Conservation (phyloP, 2,888 invertebrate genomes). For the Ecdyonurus torrentis region DNA sequence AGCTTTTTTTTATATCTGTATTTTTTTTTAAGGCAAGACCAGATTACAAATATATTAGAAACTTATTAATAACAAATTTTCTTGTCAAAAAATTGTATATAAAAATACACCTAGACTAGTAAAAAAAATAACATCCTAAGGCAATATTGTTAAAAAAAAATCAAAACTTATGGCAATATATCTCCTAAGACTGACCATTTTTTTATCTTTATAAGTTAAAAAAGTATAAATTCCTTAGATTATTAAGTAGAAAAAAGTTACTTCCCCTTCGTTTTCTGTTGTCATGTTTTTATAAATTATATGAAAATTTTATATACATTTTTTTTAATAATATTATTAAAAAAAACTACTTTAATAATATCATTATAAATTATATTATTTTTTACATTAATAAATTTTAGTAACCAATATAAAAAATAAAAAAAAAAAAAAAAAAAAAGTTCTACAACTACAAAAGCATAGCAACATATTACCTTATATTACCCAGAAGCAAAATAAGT, state of each 20-base stretch:
- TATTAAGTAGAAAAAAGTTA: not conserved
- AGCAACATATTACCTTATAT: not conserved
- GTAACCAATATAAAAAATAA: not conserved
- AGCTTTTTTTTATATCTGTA: too few relatives aligned
- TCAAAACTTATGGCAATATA: not conserved
- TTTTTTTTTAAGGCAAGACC: not conserved
- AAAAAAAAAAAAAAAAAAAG: too few relatives aligned
- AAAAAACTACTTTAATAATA: not conserved
- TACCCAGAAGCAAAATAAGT: not conserved
- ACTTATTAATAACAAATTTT: not conserved
- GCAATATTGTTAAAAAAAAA: not conserved
- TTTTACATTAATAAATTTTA: not conserved
- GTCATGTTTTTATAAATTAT: not conserved
- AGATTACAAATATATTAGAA: not conserved
- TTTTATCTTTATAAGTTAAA: not conserved
- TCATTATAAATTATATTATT: not conserved
- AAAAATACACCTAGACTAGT: not conserved
- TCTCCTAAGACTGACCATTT: not conserved
- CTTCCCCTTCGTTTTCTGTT: not conserved
- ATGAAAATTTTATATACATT: not conserved
- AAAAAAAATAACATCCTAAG: not conserved
- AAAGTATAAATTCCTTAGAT: not conserved
- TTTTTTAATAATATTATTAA: not conserved
- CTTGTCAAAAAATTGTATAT: not conserved
- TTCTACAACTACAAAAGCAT: too few relatives aligned